A percentile compares a stretch with the other conserved stretches of the same genome.
These are phyloP conservation scores for Vespertilio murinus DNA, from an alignment of 2,797 vertebrate genomes.

Conservation along the genomic window DNA sequence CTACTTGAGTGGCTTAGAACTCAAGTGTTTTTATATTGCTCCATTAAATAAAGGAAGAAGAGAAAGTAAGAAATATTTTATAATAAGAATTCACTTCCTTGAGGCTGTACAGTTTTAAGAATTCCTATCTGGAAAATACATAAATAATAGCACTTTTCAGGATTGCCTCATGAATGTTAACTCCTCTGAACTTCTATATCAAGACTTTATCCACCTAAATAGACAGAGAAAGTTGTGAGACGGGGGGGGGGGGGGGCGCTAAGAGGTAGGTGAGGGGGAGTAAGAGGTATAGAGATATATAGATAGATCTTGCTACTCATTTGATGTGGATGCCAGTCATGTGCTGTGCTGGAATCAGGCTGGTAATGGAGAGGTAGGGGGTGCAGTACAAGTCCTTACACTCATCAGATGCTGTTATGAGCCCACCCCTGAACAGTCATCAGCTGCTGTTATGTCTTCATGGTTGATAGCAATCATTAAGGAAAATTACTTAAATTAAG, in stretches of 20 bases:
- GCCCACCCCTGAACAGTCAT: not conserved
- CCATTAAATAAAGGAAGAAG: not conserved
- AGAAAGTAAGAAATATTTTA: not conserved
- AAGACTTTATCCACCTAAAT: not conserved
- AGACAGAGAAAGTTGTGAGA: not conserved
- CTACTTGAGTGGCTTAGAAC: not conserved
- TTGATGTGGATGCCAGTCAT: not conserved
- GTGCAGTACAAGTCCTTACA: not conserved
- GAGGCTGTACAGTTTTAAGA: not conserved
- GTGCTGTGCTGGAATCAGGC: not conserved
- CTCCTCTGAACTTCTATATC: not conserved
- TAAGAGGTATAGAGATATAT: not conserved
- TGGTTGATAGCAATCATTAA: not conserved
- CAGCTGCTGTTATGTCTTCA: not conserved
- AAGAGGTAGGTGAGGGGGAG: rapidly evolving
- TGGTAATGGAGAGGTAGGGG: not conserved
- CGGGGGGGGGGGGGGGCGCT: rapidly evolving
- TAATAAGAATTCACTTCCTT: not conserved
- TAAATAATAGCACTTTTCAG: not conserved
- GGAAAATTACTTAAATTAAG: not conserved
- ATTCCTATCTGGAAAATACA: not conserved
- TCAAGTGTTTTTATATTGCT: not conserved
- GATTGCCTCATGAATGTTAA: not conserved
- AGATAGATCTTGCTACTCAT: not conserved
- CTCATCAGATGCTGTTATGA: not conserved